phyloP scores from a whole-genome alignment of 2,113 vertebrate genomes.

The Sitta europaea region DNA sequence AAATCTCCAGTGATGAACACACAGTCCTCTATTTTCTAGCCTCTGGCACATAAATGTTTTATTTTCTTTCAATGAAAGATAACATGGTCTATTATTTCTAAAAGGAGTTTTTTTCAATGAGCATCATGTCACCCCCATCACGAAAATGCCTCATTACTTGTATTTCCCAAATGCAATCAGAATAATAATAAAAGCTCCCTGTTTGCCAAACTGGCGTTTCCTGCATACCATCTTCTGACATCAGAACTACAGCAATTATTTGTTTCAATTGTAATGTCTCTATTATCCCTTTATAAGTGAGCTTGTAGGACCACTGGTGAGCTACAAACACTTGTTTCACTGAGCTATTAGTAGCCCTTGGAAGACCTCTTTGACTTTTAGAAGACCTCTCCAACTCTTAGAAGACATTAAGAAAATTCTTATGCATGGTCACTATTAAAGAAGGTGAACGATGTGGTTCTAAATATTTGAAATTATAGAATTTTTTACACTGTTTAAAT shows the following conservation, averaged over 20 bases:
- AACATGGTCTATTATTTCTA: neutral
- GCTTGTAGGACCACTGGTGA: neutral
- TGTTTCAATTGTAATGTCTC: neutral
- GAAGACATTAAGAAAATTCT: neutral
- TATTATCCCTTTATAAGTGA: neutral
- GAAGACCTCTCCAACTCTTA: neutral
- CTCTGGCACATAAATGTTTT: neutral
- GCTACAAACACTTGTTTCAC: neutral
- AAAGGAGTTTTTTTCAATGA: neutral
- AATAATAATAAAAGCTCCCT: neutral
- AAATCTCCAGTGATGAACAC: neutral
- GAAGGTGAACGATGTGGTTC: neutral
- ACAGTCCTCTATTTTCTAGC: neutral
- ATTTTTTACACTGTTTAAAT: neutral
- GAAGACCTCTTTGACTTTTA: neutral
- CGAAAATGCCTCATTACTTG: neutral
- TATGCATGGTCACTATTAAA: neutral
- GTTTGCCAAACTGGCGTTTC: neutral
- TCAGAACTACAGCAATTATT: neutral
- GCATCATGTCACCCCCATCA: neutral
- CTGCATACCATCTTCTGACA: neutral
- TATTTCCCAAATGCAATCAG: neutral
- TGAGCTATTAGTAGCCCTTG: neutral
- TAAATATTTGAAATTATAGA: neutral
- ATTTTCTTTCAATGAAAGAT: neutral